Evolutionary conservation across 2,797 vertebrate species (phyloP).

Genomic region (Pseudochromis fuscus): DNA sequence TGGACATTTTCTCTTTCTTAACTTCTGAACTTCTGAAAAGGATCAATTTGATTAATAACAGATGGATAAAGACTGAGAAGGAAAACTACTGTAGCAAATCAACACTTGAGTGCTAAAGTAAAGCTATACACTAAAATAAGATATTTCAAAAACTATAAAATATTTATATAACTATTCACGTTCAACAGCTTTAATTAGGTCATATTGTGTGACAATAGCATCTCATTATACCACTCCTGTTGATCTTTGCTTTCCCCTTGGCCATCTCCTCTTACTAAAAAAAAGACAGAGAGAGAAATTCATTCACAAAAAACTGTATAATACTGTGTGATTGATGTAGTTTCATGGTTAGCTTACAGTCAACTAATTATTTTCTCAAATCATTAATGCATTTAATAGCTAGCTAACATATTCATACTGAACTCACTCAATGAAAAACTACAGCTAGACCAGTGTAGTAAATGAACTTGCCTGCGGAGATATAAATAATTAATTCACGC

Average conservation of each 20-base stretch:
- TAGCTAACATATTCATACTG: constrained; percentile 30
- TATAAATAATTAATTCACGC: neutral
- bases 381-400: neutral
- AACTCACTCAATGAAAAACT: neutral
- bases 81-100: neutral
- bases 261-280: constrained; percentile 55
- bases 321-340: neutral
- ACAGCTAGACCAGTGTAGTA: rapidly evolving
- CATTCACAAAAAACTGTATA: neutral
- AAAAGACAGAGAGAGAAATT: neutral
- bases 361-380: neutral
- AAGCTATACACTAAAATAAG: neutral
- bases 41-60: neutral
- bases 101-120: neutral
- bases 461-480: neutral
- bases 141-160: neutral
- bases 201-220: neutral
- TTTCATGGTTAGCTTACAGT: neutral
- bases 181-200: neutral
- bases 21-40: constrained; percentile 58
- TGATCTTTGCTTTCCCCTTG: constrained; percentile 58
- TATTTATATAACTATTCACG: neutral
- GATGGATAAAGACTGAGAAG: constrained; percentile 3
- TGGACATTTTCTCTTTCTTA: constrained; percentile 60
- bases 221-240: constrained; percentile 55